These are phyloP conservation scores for Hexactinellida sp. DNA, from an alignment of 37 sponge, comb jelly and placozoan genomes.

Conservation along the genomic window DNA sequence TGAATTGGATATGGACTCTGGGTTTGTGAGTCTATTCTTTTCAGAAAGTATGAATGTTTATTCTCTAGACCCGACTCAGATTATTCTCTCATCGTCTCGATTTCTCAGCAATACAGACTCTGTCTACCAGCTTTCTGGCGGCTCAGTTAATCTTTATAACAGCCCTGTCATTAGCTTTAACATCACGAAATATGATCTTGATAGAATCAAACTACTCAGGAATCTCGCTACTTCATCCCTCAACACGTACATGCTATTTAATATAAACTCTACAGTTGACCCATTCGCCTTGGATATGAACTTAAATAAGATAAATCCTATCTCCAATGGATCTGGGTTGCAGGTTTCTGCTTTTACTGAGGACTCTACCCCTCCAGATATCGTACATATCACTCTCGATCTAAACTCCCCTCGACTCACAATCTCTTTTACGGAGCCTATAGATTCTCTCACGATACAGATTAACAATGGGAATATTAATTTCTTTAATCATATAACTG, in stretches of 20 bases:
- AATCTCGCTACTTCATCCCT: slow-evolving; percentile 37
- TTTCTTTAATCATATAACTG: slow-evolving; percentile 47
- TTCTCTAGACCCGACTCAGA: slow-evolving; percentile 30
- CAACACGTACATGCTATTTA: slow-evolving; percentile 42
- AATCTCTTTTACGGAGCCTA: slow-evolving; percentile 62
- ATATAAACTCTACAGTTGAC: slow-evolving; percentile 14
- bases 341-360: slow-evolving; percentile 29
- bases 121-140: slow-evolving; percentile 53
- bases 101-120: not conserved
- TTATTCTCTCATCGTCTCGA: slow-evolving; percentile 34
- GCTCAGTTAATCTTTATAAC: slow-evolving; percentile 38
- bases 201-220: slow-evolving; percentile 58
- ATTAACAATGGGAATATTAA: slow-evolving; percentile 24
- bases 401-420: slow-evolving; percentile 38
- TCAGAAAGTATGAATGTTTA: slow-evolving; percentile 64
- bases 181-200: slow-evolving; percentile 57
- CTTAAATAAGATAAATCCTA: slow-evolving; percentile 34
- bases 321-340: slow-evolving; percentile 23
- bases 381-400: slow-evolving; percentile 32
- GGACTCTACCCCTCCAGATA: slow-evolving; percentile 47
- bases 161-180: slow-evolving; percentile 38
- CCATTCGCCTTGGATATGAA: slow-evolving; percentile 55
- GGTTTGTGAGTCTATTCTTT: slow-evolving; percentile 43
- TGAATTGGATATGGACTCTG: slow-evolving; percentile 65
- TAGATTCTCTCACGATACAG: slow-evolving; percentile 37